Conservation (phyloP, 2,113 vertebrate genomes). For the Nesoenas mayeri region DNA sequence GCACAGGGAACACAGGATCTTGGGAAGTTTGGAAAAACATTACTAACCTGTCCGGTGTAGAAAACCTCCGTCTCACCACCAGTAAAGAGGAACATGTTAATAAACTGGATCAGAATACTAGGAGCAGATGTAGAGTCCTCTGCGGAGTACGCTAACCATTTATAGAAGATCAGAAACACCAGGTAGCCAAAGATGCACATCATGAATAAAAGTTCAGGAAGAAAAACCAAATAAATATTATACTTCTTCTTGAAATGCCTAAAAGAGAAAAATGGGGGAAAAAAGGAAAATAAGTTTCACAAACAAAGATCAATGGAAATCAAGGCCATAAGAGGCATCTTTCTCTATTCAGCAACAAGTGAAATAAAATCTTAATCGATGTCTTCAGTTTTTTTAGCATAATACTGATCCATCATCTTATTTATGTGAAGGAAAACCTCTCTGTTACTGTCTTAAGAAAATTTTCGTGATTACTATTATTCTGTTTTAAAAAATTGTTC, state of each 20-base stretch:
- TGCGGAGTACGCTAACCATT: constrained; percentile 87
- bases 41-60: constrained; percentile 87
- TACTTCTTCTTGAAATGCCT: constrained; percentile 90
- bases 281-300: background rate
- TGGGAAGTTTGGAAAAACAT: background rate
- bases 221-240: constrained; percentile 88
- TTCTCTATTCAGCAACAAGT: background rate
- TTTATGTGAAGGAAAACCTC: background rate
- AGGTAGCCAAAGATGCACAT: constrained; percentile 95
- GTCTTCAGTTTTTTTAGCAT: background rate
- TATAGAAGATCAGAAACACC: constrained; percentile 94
- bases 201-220: constrained; percentile 95
- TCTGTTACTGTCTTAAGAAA: background rate
- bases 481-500: background rate
- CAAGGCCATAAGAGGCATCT: background rate
- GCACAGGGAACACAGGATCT: background rate
- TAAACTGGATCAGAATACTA: constrained; percentile 95
- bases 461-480: background rate
- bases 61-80: constrained; percentile 66
- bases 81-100: constrained; percentile 95
- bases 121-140: constrained; percentile 81
- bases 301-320: background rate
- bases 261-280: background rate
- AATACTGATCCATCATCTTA: background rate
- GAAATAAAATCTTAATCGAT: background rate